Percentiles rank a stretch among this genome's conserved stretches.
Conservation (phyloP, 1,140 invertebrate genomes). For the Antheraea mylitta region DNA sequence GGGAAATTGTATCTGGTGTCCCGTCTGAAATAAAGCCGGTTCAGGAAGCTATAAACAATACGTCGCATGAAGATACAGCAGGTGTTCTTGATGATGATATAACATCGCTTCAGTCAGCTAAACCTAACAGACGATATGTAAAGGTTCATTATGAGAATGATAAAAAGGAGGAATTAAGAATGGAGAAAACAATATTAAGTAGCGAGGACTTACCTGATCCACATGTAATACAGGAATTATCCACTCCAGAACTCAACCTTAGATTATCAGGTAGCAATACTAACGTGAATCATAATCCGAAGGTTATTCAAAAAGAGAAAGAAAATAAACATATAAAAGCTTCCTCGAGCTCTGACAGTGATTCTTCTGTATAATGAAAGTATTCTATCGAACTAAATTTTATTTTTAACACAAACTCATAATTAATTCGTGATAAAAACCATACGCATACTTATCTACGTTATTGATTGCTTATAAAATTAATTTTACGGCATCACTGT, state of each 20-base stretch:
- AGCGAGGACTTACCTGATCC: not conserved
- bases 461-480: slow-evolving; percentile 8
- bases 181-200: not conserved
- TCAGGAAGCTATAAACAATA: not conserved
- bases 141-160: slow-evolving; percentile 29
- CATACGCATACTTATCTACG: not conserved
- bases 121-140: slow-evolving; percentile 11
- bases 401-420: not conserved
- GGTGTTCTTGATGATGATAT: not conserved
- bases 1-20: not conserved
- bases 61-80: not conserved
- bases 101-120: not conserved
- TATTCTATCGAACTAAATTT: not conserved
- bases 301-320: not conserved
- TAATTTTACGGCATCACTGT: not conserved
- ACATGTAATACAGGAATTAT: not conserved
- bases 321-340: not conserved
- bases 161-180: not conserved
- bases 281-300: not conserved
- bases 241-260: not conserved
- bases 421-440: not conserved
- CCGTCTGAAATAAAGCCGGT: not conserved
- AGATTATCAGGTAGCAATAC: not conserved
- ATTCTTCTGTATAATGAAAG: not conserved
- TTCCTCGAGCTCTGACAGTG: not conserved